Percentiles rank a stretch among this genome's conserved stretches.
phyloP scores from a whole-genome alignment of 2,888 invertebrate species.

The Hypomecis atomaria region DNA sequence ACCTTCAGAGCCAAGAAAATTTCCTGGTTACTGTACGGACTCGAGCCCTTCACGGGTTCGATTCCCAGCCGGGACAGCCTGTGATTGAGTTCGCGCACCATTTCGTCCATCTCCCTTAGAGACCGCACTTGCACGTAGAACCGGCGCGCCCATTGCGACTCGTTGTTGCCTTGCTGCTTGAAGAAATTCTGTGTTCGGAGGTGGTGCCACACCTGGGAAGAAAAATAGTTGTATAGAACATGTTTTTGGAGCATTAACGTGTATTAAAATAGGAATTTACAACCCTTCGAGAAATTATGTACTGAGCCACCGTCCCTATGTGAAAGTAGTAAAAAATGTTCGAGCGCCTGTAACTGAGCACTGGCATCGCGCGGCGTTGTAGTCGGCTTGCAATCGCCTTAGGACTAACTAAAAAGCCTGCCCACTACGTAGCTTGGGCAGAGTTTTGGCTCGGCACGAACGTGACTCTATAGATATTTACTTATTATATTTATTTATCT shows the following conservation, averaged over 20 bases:
- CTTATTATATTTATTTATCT: too few relatives aligned
- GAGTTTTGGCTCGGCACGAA: too few relatives aligned
- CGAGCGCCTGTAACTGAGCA: too few relatives aligned
- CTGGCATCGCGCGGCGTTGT: too few relatives aligned
- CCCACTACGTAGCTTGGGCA: too few relatives aligned
- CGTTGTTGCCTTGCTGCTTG: slow-evolving; percentile 67
- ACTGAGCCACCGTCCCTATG: too few relatives aligned
- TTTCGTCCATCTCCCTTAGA: slow-evolving; percentile 88
- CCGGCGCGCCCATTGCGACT: slow-evolving; percentile 87
- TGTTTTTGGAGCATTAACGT: neutral
- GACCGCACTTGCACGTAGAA: slow-evolving; percentile 89
- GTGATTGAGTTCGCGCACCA: slow-evolving; percentile 88
- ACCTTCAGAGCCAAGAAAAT: slow-evolving; percentile 70
- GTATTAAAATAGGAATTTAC: too few relatives aligned
- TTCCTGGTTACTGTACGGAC: slow-evolving; percentile 70
- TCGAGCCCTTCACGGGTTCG: slow-evolving; percentile 68
- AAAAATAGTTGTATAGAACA: neutral
- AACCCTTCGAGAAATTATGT: too few relatives aligned
- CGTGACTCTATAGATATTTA: too few relatives aligned
- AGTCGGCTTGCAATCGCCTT: too few relatives aligned
- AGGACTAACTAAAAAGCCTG: too few relatives aligned
- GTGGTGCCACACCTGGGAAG: slow-evolving; percentile 87
- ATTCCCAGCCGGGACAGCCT: slow-evolving; percentile 87
- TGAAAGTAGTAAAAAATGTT: too few relatives aligned
- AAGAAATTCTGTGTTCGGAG: slow-evolving; percentile 86